These are phyloP conservation scores for Smittia aterrima DNA, from an alignment of 2,888 invertebrate genomes.

Conservation along the genomic window DNA sequence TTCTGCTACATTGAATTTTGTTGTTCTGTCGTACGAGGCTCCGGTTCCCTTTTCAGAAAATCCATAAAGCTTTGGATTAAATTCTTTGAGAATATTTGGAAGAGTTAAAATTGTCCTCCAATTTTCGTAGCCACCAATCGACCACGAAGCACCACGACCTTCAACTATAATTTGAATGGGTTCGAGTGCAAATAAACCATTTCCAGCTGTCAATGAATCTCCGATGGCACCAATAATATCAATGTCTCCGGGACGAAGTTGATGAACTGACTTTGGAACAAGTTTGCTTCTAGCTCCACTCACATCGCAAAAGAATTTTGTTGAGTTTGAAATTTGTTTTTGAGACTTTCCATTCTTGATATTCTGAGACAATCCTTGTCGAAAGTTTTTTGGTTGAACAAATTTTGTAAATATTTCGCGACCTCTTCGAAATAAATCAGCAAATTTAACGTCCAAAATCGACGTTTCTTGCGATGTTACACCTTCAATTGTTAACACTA, in stretches of 20 bases:
- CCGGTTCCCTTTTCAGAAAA: slow-evolving; percentile 58
- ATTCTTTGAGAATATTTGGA: slow-evolving; percentile 63
- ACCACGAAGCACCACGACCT: slow-evolving; percentile 56
- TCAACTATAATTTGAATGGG: slow-evolving; percentile 53
- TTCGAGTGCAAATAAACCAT: slow-evolving; percentile 55
- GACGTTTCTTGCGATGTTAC: background rate
- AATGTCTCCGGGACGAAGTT: slow-evolving; percentile 62
- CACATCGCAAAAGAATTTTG: slow-evolving; percentile 50
- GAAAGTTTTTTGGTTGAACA: background rate
- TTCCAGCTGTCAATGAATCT: slow-evolving; percentile 62
- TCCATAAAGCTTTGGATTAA: slow-evolving; percentile 64
- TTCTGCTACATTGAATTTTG: slow-evolving; percentile 61
- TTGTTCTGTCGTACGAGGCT: slow-evolving; percentile 52
- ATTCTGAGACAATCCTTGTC: background rate
- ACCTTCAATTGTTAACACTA: background rate
- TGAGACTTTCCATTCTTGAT: slow-evolving; percentile 50
- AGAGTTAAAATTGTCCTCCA: slow-evolving; percentile 59
- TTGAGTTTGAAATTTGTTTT: slow-evolving; percentile 46
- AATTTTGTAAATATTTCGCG: background rate
- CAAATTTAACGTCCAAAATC: slow-evolving; percentile 10
- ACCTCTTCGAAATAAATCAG: background rate
- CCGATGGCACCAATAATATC: slow-evolving; percentile 62
- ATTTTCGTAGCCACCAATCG: slow-evolving; percentile 57
- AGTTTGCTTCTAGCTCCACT: slow-evolving; percentile 50
- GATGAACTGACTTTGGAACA: slow-evolving; percentile 58